These are phyloP conservation scores for Illadopsis cleaveri DNA, from an alignment of 2,113 vertebrate species.

Conservation along the genomic window DNA sequence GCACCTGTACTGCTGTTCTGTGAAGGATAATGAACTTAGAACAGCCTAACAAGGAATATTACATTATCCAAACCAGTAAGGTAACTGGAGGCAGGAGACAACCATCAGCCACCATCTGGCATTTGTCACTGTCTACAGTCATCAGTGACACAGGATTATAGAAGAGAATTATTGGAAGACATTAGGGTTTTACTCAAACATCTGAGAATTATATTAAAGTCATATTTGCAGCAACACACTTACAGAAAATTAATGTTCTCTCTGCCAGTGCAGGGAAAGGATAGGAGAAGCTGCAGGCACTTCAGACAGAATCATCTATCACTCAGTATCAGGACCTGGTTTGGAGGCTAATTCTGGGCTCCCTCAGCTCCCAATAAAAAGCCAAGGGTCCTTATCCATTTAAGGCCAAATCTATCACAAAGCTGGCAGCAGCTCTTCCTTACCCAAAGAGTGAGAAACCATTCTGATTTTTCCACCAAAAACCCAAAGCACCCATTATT, in stretches of 20 bases:
- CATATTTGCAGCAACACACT: conserved; percentile 60
- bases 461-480: background rate
- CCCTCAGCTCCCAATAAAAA: conserved; percentile 11
- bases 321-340: background rate
- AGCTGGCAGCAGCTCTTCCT: conserved; percentile 1
- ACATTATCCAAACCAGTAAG: conserved; percentile 27
- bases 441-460: background rate
- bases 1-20: background rate
- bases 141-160: conserved; percentile 40
- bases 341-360: conserved; percentile 14
- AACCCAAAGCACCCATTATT: background rate
- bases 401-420: background rate
- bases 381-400: background rate
- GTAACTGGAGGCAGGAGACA: conserved; percentile 19
- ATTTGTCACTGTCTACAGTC: conserved; percentile 50
- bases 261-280: conserved; percentile 14
- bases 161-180: conserved; percentile 50
- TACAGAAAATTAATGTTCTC: conserved; percentile 69
- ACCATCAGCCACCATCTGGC: background rate
- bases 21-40: conserved; percentile 30
- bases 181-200: conserved; percentile 57
- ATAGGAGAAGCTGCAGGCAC: conserved; percentile 20
- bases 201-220: conserved; percentile 66
- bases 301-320: conserved; percentile 49
- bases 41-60: conserved; percentile 35